Base-by-base conservation (phyloP, 2,797 vertebrate species). In the Okamejei kenojei region DNA sequence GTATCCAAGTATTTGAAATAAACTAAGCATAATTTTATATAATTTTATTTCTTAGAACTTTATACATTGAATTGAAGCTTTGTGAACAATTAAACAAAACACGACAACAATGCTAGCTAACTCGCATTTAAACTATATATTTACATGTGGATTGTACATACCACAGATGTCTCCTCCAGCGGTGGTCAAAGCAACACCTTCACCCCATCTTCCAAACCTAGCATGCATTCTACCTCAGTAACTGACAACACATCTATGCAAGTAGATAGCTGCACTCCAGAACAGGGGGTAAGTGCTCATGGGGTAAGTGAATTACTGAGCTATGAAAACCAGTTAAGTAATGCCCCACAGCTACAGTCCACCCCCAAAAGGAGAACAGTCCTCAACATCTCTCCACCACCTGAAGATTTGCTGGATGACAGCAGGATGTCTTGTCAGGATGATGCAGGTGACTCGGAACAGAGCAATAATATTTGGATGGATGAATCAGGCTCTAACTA, bases 91-190 rank as follows among this genome's bases (percentile, higher is more conserved):
- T 96, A 95, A 95, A 95, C 86, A 96, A 95, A 96, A 96, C 97
- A 97, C 97, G 97, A 96, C 97, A 97, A 98, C 97, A 93, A 38
- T 98, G 98, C 97, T 98, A 98, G 98, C 97, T 97, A 97, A 95
- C 95, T 63, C 96, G 96, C 95, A 94, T 96, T 54, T 94, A 95
- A 96, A 96, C 96, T 95, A 94, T 95, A 96, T 98, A 98, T 97
- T 99, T 95, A 99, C 97, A 97, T 95, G 97, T 96, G 96, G 96
- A 98, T 98, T 98, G 96, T 99, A 97, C 98, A 95, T 95, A 98
- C 98, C 97, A 96, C 98, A 99, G 99, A 99, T 99, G 98, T 98
- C 96, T 98, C 97, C 98, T 98, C 98, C 97, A 98, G 97, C 97
- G 98, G 98, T 97, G 98, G 98, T 98, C 98, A 97, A 97, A 97